Percentiles rank a stretch among this genome's conserved stretches.
Evolutionary conservation across 2,888 invertebrate species (phyloP).

Genomic region (Xanthorhoe spadicearia): DNA sequence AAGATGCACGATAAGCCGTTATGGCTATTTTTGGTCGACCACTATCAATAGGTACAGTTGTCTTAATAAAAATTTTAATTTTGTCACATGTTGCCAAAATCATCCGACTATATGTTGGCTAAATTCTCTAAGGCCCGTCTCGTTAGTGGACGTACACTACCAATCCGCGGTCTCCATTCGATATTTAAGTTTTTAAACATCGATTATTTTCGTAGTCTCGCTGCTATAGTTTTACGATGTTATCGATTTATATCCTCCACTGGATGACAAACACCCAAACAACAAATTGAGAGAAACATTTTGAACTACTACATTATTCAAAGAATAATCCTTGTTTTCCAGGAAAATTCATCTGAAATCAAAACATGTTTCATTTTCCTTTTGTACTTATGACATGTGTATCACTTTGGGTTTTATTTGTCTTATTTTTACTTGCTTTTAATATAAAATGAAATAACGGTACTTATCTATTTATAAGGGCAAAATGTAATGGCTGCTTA

Average conservation of each 20-base stretch:
- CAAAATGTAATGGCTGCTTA: background rate
- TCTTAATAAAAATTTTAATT: no score
- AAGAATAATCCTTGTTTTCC: conserved; percentile 18
- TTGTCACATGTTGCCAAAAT: no score
- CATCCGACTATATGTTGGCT: no score
- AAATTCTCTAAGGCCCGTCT: no score
- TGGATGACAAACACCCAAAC: background rate
- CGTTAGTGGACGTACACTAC: no score
- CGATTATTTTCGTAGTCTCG: no score
- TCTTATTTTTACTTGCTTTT: conserved; percentile 1
- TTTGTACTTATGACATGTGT: conserved; percentile 12
- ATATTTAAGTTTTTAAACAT: no score
- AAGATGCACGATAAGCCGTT: no score
- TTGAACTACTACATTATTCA: conserved; percentile 30
- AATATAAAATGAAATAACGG: background rate
- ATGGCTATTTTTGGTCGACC: no score
- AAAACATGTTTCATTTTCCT: conserved; percentile 26
- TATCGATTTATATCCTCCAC: background rate
- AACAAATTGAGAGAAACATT: conserved; percentile 31
- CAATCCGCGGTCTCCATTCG: no score
- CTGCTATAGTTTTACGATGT: no score
- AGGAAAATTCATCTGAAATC: conserved; percentile 39
- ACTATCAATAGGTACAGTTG: no score
- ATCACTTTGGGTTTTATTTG: conserved; percentile 10
- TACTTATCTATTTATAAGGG: background rate